These are phyloP conservation scores for Drosophila algonquin DNA, from an alignment of 2,888 invertebrate genomes.

Conservation along the genomic window DNA sequence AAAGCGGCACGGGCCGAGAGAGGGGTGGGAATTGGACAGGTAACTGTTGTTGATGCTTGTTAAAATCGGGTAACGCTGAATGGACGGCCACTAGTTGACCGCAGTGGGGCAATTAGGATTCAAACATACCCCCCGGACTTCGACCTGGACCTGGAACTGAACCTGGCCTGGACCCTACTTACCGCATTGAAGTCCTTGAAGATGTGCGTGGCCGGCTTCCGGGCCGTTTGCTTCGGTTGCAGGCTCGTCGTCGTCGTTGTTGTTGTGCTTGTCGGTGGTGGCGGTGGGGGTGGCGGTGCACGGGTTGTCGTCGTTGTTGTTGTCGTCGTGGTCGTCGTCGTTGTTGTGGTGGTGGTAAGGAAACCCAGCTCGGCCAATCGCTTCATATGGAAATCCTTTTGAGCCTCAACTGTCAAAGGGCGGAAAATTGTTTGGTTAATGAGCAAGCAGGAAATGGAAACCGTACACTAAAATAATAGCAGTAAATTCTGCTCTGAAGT, in stretches of 20 bases:
- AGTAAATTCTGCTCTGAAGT: neutral
- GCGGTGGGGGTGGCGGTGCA: slow-evolving; percentile 68
- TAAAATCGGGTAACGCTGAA: slow-evolving; percentile 50
- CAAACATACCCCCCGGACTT: slow-evolving; percentile 26
- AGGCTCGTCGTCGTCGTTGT: slow-evolving; percentile 83
- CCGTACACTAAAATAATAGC: neutral
- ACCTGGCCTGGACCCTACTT: slow-evolving; percentile 27
- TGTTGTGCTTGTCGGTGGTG: slow-evolving; percentile 78
- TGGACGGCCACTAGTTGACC: slow-evolving; percentile 17
- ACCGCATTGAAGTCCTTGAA: slow-evolving; percentile 70
- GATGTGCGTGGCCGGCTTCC: slow-evolving; percentile 76
- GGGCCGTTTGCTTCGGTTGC: slow-evolving; percentile 79
- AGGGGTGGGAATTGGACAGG: slow-evolving; percentile 21
- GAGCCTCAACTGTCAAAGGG: slow-evolving; percentile 89
- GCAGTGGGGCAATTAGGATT: slow-evolving; percentile 58
- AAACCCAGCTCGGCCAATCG: slow-evolving; percentile 85
- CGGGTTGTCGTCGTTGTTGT: slow-evolving; percentile 82
- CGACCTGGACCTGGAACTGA: neutral
- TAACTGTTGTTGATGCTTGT: slow-evolving; percentile 54
- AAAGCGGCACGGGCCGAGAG: neutral
- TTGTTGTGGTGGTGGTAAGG: slow-evolving; percentile 84
- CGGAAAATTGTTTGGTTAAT: neutral
- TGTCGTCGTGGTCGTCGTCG: slow-evolving; percentile 85
- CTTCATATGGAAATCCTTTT: slow-evolving; percentile 92
- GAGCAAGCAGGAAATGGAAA: neutral